A percentile compares a stretch with the other conserved stretches of the same genome.
Evolutionary conservation across 2,888 invertebrate genomes (phyloP).

Genomic region (Lasius platythorax): DNA sequence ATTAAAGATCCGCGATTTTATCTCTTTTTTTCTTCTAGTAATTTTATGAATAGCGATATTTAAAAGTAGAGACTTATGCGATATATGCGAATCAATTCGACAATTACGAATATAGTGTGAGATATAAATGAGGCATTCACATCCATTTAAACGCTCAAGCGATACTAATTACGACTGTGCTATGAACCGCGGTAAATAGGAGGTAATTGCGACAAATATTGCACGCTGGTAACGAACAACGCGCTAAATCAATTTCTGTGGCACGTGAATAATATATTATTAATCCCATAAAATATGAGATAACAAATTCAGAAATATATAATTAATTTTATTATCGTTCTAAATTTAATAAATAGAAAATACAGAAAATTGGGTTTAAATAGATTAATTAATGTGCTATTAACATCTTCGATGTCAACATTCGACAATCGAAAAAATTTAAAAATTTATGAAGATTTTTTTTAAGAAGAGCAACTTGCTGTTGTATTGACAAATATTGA

Average conservation of each 20-base stretch:
- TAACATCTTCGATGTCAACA: neutral
- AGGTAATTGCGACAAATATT: conserved; percentile 41
- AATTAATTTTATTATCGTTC: conserved; percentile 6
- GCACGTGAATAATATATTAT: conserved; percentile 21
- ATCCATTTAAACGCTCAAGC: neutral
- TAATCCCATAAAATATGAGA: conserved; percentile 23
- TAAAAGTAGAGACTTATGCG: neutral
- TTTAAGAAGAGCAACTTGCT: conserved; percentile 5
- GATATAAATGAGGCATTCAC: conserved; percentile 35
- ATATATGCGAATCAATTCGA: neutral
- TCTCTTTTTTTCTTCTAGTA: neutral
- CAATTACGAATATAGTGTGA: neutral
- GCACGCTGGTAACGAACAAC: conserved; percentile 14
- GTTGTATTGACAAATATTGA: neutral
- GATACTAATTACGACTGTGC: conserved; percentile 27
- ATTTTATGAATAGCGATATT: neutral
- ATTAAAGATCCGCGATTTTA: neutral
- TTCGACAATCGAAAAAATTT: neutral
- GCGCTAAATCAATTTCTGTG: conserved; percentile 27
- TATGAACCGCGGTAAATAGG: conserved; percentile 18
- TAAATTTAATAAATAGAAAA: neutral
- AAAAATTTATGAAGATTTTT: neutral
- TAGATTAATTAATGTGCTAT: neutral
- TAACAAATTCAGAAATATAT: conserved; percentile 22
- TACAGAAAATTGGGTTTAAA: neutral